phyloP scores from a whole-genome alignment of 2,113 vertebrate genomes.

The Odocoileus hemionus region DNA sequence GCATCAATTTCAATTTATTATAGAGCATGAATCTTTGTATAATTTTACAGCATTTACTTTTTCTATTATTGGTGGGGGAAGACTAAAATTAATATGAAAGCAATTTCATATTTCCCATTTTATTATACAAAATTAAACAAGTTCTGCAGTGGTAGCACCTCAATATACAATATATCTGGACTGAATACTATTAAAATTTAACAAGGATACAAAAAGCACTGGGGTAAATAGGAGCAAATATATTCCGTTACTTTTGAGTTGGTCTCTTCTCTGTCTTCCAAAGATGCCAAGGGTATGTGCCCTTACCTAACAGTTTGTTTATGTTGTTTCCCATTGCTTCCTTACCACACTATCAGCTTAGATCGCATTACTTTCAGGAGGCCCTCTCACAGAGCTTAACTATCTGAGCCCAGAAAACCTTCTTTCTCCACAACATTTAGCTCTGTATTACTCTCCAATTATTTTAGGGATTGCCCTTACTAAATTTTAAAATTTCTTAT shows the following conservation, averaged over 20 bases:
- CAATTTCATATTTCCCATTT: background rate
- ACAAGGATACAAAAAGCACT: background rate
- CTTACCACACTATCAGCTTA: background rate
- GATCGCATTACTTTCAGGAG: background rate
- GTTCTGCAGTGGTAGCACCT: background rate
- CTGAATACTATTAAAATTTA: constrained; percentile 23
- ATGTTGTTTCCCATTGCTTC: background rate
- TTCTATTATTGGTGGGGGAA: background rate
- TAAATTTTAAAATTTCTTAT: background rate
- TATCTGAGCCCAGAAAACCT: background rate
- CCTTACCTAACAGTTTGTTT: background rate
- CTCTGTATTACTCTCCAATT: background rate
- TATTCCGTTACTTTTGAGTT: background rate
- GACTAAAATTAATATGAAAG: background rate
- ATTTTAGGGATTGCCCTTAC: background rate
- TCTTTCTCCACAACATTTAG: background rate
- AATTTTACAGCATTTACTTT: background rate
- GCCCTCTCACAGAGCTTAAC: background rate
- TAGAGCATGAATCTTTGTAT: background rate
- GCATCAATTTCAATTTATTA: background rate
- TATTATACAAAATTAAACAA: background rate
- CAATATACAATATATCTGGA: background rate
- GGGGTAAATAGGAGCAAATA: background rate
- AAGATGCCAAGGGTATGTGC: background rate
- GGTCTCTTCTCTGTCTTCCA: background rate